Evolutionary conservation across 1,140 invertebrate species (phyloP), one percentile per base, ranked within the genome.

Genomic region (Achroia grisella): DNA sequence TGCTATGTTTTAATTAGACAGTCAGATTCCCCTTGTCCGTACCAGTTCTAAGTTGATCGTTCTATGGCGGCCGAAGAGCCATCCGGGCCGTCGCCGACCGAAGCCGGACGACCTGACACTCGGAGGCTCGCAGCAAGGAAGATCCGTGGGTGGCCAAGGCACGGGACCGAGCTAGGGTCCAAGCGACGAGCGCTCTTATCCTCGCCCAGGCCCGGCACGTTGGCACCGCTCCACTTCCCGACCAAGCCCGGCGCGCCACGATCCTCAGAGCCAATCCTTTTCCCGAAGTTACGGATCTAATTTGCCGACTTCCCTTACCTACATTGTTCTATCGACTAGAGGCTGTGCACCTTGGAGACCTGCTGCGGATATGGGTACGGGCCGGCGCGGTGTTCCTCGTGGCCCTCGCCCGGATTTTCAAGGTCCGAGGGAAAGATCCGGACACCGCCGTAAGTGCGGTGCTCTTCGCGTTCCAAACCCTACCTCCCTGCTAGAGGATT

Each of bases 1-100:
- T 93, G 91, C 92, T 93, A 91, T 93, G 92, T 93, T 94, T 93
- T 93, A 93, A 93, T 93, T 93, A 93, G 89, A 91, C 91, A 92
- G 90, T 92, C 90, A 89, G 90, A 92, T 91, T 91, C 90, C 90
- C 90, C 88, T 88, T 86, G 91, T 93, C 91, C 90, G 91, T 91
- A 89, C 91, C 92, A 93, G 91, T 93, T 93, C 91, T 92, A 90
- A 92, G 90, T 86, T 88, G 89, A 89, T 86, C 88, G 91, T 90
- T 92, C 59, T 87, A 87, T 88, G 89, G 86, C 79, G 82, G 87
- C 81, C 87, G 80, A 75, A 86, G 76, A 82, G 64, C 67, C 63
- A 23, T 23, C n/a, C n/a, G n/a, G n/a, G 60, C 72, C 69, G 62
- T 59, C 62, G 52, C 50, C 62, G 61, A 62, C 84, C n/a, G n/a